A percentile compares a stretch with the other conserved stretches of the same genome.
These are phyloP conservation scores for Phasianus colchicus DNA, from an alignment of 2,113 vertebrate genomes.

Conservation along the genomic window DNA sequence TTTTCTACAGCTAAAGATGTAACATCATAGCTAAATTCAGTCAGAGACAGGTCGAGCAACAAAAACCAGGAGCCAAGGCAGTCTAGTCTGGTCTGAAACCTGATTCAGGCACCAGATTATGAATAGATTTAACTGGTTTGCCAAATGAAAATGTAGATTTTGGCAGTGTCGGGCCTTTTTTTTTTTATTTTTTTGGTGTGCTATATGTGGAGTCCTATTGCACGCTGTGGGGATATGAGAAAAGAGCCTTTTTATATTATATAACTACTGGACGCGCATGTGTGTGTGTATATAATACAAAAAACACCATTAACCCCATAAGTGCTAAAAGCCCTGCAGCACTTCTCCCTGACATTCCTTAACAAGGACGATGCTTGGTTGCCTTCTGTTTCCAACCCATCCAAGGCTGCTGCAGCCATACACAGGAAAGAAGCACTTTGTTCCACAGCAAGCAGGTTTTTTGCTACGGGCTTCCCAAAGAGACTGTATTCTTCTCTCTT, in stretches of 20 bases:
- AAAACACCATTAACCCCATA: constrained; percentile 82
- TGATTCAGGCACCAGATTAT: constrained; percentile 87
- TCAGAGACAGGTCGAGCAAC: constrained; percentile 84
- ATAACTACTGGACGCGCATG: constrained; percentile 80
- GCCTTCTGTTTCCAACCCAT: neutral
- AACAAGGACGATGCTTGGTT: neutral
- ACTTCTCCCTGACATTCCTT: neutral
- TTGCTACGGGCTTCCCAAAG: neutral
- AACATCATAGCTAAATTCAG: constrained; percentile 86
- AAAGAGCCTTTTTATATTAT: constrained; percentile 88
- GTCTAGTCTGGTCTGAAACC: constrained; percentile 87
- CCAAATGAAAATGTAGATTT: constrained; percentile 94
- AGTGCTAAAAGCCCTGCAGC: constrained; percentile 38
- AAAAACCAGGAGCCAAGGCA: constrained; percentile 83
- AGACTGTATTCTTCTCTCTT: neutral
- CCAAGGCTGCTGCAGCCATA: neutral
- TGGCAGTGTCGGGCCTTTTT: constrained; percentile 82
- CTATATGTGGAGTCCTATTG: constrained; percentile 81
- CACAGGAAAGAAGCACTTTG: neutral
- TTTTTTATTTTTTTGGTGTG: constrained; percentile 56
- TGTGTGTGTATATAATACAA: constrained; percentile 43
- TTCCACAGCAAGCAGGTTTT: neutral
- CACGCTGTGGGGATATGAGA: constrained; percentile 80
- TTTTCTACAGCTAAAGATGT: constrained; percentile 78
- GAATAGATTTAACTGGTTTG: constrained; percentile 85